Evolutionary conservation across 1,140 invertebrate genomes (phyloP).

Genomic region (Eriosoma lanigerum): DNA sequence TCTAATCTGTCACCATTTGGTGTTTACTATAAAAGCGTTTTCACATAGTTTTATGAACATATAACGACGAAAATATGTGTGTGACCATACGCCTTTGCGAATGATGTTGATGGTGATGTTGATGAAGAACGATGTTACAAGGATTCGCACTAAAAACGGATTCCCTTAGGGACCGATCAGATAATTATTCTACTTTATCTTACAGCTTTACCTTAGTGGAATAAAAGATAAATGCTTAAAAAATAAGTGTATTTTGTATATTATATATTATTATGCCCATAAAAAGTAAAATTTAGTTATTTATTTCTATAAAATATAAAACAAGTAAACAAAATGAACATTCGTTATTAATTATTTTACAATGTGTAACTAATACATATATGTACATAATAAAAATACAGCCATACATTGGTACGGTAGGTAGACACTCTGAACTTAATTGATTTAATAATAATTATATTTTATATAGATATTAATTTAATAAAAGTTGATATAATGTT

Average conservation of each 20-base stretch:
- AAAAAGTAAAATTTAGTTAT: not conserved
- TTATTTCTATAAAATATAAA: not conserved
- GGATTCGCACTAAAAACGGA: slow-evolving; percentile 34
- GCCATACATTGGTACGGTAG: too few relatives aligned
- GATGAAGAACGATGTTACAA: slow-evolving; percentile 33
- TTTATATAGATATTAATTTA: too few relatives aligned
- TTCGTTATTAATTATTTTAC: too few relatives aligned
- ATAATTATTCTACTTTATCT: slow-evolving; percentile 41
- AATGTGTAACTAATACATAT: too few relatives aligned
- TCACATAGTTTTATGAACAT: too few relatives aligned
- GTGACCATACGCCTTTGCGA: not conserved
- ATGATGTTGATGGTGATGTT: slow-evolving; percentile 15
- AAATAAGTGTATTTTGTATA: not conserved
- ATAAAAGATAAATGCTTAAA: not conserved
- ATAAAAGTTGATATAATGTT: too few relatives aligned
- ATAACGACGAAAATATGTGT: not conserved
- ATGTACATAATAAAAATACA: too few relatives aligned
- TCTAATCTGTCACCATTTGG: not conserved
- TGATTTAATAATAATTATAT: too few relatives aligned
- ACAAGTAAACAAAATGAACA: too few relatives aligned
- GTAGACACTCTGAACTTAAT: too few relatives aligned
- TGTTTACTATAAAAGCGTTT: too few relatives aligned
- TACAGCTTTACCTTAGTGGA: not conserved
- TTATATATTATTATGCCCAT: too few relatives aligned
- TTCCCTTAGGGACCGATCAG: slow-evolving; percentile 10